Evolutionary conservation across 2,113 vertebrate genomes (phyloP), one percentile per base, ranked within the genome.

Genomic region (Ailurus styani): DNA sequence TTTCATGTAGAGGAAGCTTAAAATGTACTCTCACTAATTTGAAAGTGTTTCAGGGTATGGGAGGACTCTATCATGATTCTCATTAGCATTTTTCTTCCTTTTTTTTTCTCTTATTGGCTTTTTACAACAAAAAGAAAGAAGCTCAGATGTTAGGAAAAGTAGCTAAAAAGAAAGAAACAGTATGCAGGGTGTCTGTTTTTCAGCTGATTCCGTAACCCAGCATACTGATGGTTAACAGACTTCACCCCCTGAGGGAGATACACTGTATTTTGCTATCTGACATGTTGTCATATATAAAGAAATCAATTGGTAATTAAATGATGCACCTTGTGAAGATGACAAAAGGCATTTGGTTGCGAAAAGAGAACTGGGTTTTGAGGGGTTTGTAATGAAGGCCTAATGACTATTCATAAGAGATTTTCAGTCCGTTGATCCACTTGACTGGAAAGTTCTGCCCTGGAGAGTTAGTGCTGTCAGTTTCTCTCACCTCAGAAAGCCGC

Each of bases 241-340:
- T 98, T 99, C 98, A 97, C 97, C 98, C 97, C 99, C 99, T 98
- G 97, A 99, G 99, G 99, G 99, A 99, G 99, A 98, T 97, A 98
- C 99, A 99, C 99, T 99, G 99, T 99, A 99, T 99, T 99, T 99
- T 99, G 99, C 99, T 99, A 98, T 99, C 99, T 99, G 99, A 99
- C 99, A 99, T 99, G 99, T 99, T 99, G 99, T 99, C 99, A 99
- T 99, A 99, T 99, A 99, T 99, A 99, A 99, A 99, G 99, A 99
- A 99, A 99, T 99, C 99, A 99, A 99, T 99, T 99, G 99, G 99
- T 99, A 99, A 99, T 99, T 99, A 99, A 99, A 99, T 99, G 99
- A 99, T 99, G 99, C 99, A 99, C 99, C 99, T 99, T 99, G 99
- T 99, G 99, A 99, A 99, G 99, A 99, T 99, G 99, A 99, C 99